Evolutionary conservation across 2,113 vertebrate genomes (phyloP), one percentile per base, ranked within the genome.

Genomic region (Propithecus coquereli): DNA sequence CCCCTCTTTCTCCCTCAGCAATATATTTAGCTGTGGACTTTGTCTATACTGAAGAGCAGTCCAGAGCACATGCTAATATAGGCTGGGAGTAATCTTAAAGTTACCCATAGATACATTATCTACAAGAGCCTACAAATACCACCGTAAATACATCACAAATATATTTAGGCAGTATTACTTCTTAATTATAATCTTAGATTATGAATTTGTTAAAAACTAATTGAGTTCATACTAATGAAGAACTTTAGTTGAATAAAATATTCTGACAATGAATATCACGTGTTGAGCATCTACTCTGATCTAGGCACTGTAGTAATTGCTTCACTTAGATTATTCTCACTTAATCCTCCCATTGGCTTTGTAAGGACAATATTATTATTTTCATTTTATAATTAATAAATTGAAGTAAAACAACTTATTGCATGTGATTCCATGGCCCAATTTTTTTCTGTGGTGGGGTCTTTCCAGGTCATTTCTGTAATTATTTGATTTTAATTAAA

Each of bases 291-390:
- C 37, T 63, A 32, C 32, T 71, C 54, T 63, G 47, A 86, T 83
- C 22, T 25, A 91, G 9, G 45, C 17, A 87, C 8, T 54, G 11
- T 23, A 85, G 20, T 43, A 65, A 94, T 88, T 84, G 9, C 8
- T 91, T 85, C 37, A 37, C 11, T 88, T 91, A 68, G n/a, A 77
- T 68, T 90, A 85, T 95, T 87, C 37, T 89, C 65, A 90, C 16
- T 87, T 50, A 77, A 70, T 77, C 25, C 3, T 94, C 12, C 45
- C 40, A 54, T 66, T 92, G 66, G 14, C 61, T 85, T 89, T 90
- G 68, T 83, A 54, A 86, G 9, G 9, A 57, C 32, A 65, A 27
- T 50, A n/a, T 81, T 76, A 65, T 40, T 30, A 34, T 84, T 37
- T 83, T 65, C 11, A 95, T 70, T 84, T 90, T 92, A 13, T 73